Evolutionary conservation across 2,888 invertebrate genomes (phyloP), one percentile per base, ranked within the genome.

Genomic region (Dynastes tityus): DNA sequence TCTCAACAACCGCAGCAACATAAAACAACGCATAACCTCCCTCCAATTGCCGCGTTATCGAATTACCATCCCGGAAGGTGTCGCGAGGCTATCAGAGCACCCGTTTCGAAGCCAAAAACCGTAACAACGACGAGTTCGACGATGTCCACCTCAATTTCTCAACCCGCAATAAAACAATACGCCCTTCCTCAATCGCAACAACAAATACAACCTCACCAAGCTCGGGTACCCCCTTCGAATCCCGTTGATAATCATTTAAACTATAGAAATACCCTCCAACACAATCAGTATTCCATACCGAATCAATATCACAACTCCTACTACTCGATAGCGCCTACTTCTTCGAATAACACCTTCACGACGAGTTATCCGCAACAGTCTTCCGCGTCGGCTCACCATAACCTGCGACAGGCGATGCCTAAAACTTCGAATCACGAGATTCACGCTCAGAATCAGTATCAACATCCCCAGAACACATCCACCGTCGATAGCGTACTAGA

Each of bases 11-110:
- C 73, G 8, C 85, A 86, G 78, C 81, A 81, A 16, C 83, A 85
- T 70, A 84, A 85, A 79, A 88, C 87, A 29, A 89, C 89, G 67
- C 91, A 91, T 84, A 91, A 90, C 83, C 84, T 91, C 75, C 91
- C 91, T 29, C 90, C 91, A 1, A 90, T 91, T 61, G 91, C 90
- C n/a, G 88, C 90, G 0, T 85, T 91, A 27, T 90, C 91, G 40
- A 87, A 85, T 82, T 90, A 90, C 82, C 90, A 90, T 86, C 88
- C 89, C 82, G 89, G 87, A 84, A 86, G 90, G 82, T 86, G 81
- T 80, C 84, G 83, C 6, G 58, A 70, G 32, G 63, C 71, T 9
- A 32, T 71, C 13, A 61, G 63, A 29, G 61, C 61, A 2, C 63
- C 67, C 16, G 16, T 68, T n/a, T 27, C 77, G 22, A 77, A 68